These are phyloP conservation scores for Microctonus hyperodae DNA, from an alignment of 2,888 invertebrate species.

Conservation along the genomic window DNA sequence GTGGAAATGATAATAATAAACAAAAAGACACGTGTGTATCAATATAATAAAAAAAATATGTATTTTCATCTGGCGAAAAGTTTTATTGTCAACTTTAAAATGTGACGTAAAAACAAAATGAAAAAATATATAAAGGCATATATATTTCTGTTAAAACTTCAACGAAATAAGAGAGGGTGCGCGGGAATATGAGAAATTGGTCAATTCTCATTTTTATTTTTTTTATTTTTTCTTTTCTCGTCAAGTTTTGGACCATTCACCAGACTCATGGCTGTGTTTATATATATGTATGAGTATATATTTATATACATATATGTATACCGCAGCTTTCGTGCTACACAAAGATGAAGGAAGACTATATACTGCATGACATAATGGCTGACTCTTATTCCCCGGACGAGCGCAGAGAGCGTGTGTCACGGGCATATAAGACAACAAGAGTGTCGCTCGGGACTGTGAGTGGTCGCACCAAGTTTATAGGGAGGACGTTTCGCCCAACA, in stretches of 20 bases:
- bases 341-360: slow-evolving; percentile 14
- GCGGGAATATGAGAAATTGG: slow-evolving; percentile 17
- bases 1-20: too few relatives aligned
- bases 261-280: too few relatives aligned
- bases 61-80: background rate
- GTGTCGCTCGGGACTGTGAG: slow-evolving; percentile 3
- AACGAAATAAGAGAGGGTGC: background rate
- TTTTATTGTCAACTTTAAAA: background rate
- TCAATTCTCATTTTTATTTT: background rate
- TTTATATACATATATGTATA: background rate
- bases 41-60: too few relatives aligned
- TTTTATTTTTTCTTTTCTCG: slow-evolving; percentile 12
- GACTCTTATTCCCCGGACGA: slow-evolving; percentile 33
- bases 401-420: slow-evolving; percentile 13
- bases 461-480: slow-evolving; percentile 17
- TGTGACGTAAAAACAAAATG: background rate
- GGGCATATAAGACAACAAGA: background rate
- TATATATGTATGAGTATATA: too few relatives aligned
- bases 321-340: slow-evolving; percentile 29
- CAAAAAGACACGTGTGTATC: too few relatives aligned
- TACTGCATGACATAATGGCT: slow-evolving; percentile 36
- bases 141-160: background rate
- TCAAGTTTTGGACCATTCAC: slow-evolving; percentile 9
- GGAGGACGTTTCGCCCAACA: background rate
- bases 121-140: background rate